Conservation (phyloP, 2,113 vertebrate genomes). For the Microcebus tavaratra region DNA sequence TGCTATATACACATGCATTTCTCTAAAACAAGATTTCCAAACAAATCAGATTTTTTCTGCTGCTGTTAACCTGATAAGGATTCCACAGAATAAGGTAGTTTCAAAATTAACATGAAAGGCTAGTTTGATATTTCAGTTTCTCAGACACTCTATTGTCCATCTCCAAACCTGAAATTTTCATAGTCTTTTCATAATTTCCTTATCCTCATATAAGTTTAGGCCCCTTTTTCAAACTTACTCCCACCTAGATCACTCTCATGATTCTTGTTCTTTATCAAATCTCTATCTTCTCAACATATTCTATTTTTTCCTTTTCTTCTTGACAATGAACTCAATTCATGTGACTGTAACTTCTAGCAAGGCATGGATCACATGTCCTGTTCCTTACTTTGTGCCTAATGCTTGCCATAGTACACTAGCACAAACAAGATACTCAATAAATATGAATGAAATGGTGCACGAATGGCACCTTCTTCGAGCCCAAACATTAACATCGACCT, state of each 20-base stretch:
- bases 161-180: neutral
- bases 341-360: neutral
- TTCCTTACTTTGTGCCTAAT: neutral
- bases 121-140: neutral
- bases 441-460: neutral
- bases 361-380: neutral
- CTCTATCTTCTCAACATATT: neutral
- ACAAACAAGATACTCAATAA: neutral
- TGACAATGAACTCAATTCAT: neutral
- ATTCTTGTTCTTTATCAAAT: neutral
- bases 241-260: neutral
- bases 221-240: neutral
- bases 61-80: neutral
- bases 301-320: neutral
- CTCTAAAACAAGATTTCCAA: neutral
- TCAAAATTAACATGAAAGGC: neutral
- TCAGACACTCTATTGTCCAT: neutral
- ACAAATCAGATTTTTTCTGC: neutral
- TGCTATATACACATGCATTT: neutral
- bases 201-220: neutral
- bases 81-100: neutral
- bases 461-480: neutral
- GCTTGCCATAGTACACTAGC: neutral
- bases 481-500: neutral
- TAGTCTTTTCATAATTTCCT: conserved; percentile 1